phyloP scores from a whole-genome alignment of 2,888 invertebrate species.

The Druceiella hillmani region DNA sequence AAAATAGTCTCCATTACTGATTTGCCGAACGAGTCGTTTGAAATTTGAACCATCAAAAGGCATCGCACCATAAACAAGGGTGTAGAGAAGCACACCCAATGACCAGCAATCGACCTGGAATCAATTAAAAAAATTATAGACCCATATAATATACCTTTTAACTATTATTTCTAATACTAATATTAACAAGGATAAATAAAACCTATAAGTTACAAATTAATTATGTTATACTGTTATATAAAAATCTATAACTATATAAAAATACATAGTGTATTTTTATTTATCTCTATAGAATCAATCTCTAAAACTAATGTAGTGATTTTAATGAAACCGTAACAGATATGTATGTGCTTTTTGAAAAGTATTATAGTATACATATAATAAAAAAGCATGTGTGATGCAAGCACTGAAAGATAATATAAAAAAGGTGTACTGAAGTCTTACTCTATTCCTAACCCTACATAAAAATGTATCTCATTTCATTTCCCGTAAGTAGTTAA shows the following conservation, averaged over 20 bases:
- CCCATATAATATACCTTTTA: not conserved
- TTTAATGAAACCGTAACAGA: too few relatives aligned
- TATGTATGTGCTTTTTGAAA: too few relatives aligned
- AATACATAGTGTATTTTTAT: not conserved
- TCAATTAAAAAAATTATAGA: not conserved
- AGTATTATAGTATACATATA: too few relatives aligned
- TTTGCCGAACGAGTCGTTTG: conserved; percentile 92
- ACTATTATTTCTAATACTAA: not conserved
- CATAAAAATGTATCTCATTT: too few relatives aligned
- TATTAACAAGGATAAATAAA: conserved; percentile 4
- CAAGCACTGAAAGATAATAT: too few relatives aligned
- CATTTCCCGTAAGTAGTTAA: too few relatives aligned
- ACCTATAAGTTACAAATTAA: conserved; percentile 24
- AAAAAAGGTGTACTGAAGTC: too few relatives aligned
- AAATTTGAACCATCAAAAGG: conserved; percentile 99
- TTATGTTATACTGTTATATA: conserved; percentile 29
- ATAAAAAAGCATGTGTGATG: too few relatives aligned
- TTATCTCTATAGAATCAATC: conserved; percentile 7
- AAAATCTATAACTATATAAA: conserved; percentile 6
- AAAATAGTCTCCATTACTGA: conserved; percentile 95
- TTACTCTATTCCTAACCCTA: too few relatives aligned
- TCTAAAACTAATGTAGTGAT: too few relatives aligned
- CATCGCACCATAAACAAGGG: conserved; percentile 98
- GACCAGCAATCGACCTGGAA: conserved; percentile 79
- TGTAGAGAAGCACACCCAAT: conserved; percentile 93